phyloP scores from a whole-genome alignment of 2,797 vertebrate genomes.

The Falco concolor region DNA sequence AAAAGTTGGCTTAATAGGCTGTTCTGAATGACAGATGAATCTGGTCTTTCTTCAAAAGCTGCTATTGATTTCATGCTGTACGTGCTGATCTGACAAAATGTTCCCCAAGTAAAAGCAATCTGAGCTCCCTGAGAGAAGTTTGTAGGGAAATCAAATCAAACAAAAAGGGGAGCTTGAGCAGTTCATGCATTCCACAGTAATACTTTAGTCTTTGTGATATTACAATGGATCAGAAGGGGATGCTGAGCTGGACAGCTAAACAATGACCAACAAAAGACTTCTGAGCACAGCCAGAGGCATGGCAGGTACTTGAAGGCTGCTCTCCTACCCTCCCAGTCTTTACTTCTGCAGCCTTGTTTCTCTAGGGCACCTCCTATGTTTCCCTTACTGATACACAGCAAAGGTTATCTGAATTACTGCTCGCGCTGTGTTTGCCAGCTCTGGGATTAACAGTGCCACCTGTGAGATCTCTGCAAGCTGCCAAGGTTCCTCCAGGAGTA shows the following conservation, averaged over 20 bases:
- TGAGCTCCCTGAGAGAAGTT: slow-evolving; percentile 28
- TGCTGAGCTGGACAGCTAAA: slow-evolving; percentile 24
- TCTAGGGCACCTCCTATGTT: neutral
- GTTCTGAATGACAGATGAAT: neutral
- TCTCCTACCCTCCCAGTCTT: neutral
- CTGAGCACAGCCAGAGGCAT: neutral
- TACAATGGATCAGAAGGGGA: slow-evolving; percentile 21
- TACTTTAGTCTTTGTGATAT: slow-evolving; percentile 39
- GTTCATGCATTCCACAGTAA: slow-evolving; percentile 48
- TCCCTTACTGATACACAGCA: neutral
- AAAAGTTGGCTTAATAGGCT: neutral
- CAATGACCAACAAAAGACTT: slow-evolving; percentile 15
- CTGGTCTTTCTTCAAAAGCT: slow-evolving; percentile 7
- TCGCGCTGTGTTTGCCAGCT: neutral
- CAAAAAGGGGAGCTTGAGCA: slow-evolving; percentile 15
- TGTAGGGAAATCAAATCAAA: slow-evolving; percentile 37
- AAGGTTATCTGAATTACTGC: neutral
- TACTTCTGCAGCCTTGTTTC: neutral
- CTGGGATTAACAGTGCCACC: neutral
- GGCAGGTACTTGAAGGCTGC: neutral
- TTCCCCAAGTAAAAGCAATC: slow-evolving; percentile 25
- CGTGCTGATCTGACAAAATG: slow-evolving; percentile 37
- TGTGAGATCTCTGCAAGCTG: neutral
- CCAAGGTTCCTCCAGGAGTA: neutral
- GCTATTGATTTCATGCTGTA: slow-evolving; percentile 27